phyloP scores from a whole-genome alignment of 2,797 vertebrate genomes.

The Chromis chromis region DNA sequence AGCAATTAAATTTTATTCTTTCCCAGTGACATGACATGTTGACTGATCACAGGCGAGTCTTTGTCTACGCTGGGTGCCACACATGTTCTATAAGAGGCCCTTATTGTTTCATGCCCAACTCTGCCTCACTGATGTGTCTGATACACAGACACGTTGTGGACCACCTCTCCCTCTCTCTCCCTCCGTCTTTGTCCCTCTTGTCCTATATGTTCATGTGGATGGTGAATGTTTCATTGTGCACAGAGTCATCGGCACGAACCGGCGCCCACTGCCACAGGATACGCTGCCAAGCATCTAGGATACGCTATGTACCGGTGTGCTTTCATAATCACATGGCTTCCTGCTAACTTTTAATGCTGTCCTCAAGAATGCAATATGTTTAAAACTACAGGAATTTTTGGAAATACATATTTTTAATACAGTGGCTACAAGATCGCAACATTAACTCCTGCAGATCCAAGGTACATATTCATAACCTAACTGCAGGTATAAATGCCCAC shows the following conservation, averaged over 20 bases:
- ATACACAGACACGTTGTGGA: slow-evolving; percentile 53
- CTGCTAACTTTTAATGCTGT: slow-evolving; percentile 29
- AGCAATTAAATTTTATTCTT: slow-evolving; percentile 48
- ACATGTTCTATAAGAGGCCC: slow-evolving; percentile 59
- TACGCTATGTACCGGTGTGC: slow-evolving; percentile 21
- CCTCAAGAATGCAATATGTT: neutral
- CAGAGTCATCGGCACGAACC: slow-evolving; percentile 53
- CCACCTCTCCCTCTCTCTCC: slow-evolving; percentile 33
- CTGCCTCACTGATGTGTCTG: slow-evolving; percentile 48
- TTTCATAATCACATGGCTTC: slow-evolving; percentile 41
- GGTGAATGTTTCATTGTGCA: slow-evolving; percentile 70
- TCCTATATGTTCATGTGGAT: slow-evolving; percentile 57
- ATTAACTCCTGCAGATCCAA: neutral
- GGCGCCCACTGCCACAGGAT: slow-evolving; percentile 62
- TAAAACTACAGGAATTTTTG: neutral
- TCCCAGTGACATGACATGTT: slow-evolving; percentile 65
- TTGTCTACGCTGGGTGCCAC: slow-evolving; percentile 68
- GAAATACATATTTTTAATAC: neutral
- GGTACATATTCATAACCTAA: no score
- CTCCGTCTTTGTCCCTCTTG: slow-evolving; percentile 53
- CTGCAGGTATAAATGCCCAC: no score
- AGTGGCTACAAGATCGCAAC: slow-evolving; percentile 2
- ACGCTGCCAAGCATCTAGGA: slow-evolving; percentile 30
- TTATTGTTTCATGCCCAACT: slow-evolving; percentile 67
- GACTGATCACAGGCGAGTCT: slow-evolving; percentile 61